These are phyloP conservation scores for Philereme vetulata DNA, from an alignment of 2,888 invertebrate genomes.

Conservation along the genomic window DNA sequence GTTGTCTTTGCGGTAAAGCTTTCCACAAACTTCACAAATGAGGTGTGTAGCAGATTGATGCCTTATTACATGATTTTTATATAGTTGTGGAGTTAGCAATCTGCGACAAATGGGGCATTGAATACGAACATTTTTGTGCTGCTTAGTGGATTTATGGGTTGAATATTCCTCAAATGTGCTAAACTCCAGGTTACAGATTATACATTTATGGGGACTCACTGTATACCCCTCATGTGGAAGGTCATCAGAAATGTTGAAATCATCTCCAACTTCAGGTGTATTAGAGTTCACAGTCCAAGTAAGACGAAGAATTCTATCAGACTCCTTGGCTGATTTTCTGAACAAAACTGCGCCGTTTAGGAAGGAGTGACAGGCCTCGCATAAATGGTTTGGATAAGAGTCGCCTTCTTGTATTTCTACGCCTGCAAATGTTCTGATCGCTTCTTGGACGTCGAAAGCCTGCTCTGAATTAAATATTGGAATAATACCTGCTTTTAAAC, in stretches of 20 bases:
- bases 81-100: conserved; percentile 49
- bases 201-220: conserved; percentile 20
- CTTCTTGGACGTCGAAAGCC: conserved; percentile 49
- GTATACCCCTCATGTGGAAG: neutral
- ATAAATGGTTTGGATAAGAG: conserved; percentile 55
- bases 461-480: conserved; percentile 49
- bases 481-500: conserved; percentile 56
- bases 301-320: conserved; percentile 47
- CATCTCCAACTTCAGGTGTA: conserved; percentile 15
- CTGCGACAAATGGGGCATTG: conserved; percentile 47
- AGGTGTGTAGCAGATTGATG: conserved; percentile 54
- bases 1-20: conserved; percentile 63
- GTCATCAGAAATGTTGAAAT: conserved; percentile 9
- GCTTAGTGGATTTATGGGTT: conserved; percentile 27
- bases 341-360: conserved; percentile 56
- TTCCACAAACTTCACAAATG: conserved; percentile 64
- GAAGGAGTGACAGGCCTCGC: conserved; percentile 50
- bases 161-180: conserved; percentile 23
- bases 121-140: conserved; percentile 34
- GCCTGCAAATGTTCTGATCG: conserved; percentile 52
- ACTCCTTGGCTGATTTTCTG: conserved; percentile 54
- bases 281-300: neutral
- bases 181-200: conserved; percentile 31
- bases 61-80: conserved; percentile 48
- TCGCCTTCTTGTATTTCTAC: conserved; percentile 53